Base-by-base conservation (phyloP, 30 jellyfish, hydroid and myxozoan species). In the Morbakka virulenta region DNA sequence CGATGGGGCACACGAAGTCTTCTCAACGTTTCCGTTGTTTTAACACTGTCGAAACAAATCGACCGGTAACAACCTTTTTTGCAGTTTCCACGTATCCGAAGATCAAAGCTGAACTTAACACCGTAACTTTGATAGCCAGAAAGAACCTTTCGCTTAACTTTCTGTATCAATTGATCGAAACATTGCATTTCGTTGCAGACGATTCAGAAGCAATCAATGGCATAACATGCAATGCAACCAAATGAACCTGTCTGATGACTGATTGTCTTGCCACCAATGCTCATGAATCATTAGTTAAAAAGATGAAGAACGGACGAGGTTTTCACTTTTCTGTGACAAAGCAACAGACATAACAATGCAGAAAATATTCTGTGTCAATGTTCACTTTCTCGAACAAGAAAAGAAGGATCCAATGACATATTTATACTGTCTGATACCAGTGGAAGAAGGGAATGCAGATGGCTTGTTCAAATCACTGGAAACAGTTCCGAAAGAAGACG, bases 301-400 rank as follows among this genome's bases (percentile, higher is more conserved):
- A 76, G n/a, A 78, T 78, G 74, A 35, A 63, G 64, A 63, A 64
- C 9, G 50, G 63, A 64, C 27, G 41, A 81, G 81, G 20, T 63
- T 78, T 27, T 78, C 89, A 13, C 64, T 63, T 24, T 63, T 78
- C 61, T 78, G 89, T 35, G 81, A 78, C 11, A 50, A 78, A 69
- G 80, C 89, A 0, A 78, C 89, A 1, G 89, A 78, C 28, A 51
- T 64, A 6, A 62, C 89, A 0, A 64, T 67, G 81, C 22, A 78
- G 33, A 78, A 78, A 32, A 20, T 24, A 12, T 28, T 64, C 24
- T 78, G 89, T 64, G 74, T 64, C 21, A 67, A 3, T 32, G 71
- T 78, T 0, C 73, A 81, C 6, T 57, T 53, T 25, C 13, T 63
- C 2, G 79, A 25, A 26, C 11, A 13, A 0, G 81, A 62, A 3